A percentile compares a stretch with the other conserved stretches of the same genome.
Evolutionary conservation across 2,888 invertebrate genomes (phyloP).

Genomic region (Caenorhabditis wallacei): DNA sequence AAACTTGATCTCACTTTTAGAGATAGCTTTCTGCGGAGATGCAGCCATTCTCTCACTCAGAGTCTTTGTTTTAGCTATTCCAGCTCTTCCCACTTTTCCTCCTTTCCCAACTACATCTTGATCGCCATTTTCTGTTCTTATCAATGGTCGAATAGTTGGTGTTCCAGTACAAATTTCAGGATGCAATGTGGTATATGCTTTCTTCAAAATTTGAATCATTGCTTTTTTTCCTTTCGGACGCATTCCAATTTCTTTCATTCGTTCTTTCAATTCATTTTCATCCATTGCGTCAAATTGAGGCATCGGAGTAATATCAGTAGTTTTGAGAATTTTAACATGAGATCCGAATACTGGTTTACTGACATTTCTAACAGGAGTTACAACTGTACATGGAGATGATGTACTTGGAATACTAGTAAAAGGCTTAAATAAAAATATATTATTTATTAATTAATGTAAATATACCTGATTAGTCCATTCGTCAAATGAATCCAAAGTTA

Average conservation of each 20-base stretch:
- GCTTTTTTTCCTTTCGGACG: constrained; percentile 77
- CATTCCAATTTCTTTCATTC: constrained; percentile 73
- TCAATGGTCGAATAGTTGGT: constrained; percentile 67
- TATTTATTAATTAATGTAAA: neutral
- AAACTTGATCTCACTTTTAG: constrained; percentile 12
- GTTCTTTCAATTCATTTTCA: constrained; percentile 72
- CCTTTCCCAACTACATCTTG: neutral
- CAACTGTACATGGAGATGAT: neutral
- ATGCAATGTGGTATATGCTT: constrained; percentile 78
- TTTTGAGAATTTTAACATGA: constrained; percentile 76
- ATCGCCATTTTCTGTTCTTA: constrained; percentile 2
- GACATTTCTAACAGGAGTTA: constrained; percentile 16
- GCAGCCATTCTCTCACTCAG: constrained; percentile 23
- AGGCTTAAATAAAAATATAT: constrained; percentile 13
- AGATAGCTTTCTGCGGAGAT: constrained; percentile 6
- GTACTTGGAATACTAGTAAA: neutral
- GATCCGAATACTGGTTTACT: constrained; percentile 64
- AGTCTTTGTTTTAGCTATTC: constrained; percentile 11
- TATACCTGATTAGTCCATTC: constrained; percentile 45
- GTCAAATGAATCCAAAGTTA: constrained; percentile 50
- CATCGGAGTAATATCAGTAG: constrained; percentile 76
- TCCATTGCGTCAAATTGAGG: constrained; percentile 74
- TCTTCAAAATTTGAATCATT: constrained; percentile 74
- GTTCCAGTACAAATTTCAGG: constrained; percentile 70
- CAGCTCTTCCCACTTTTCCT: too few relatives aligned